Base-by-base conservation (phyloP, 1,140 invertebrate genomes). In the Atta colombica region DNA sequence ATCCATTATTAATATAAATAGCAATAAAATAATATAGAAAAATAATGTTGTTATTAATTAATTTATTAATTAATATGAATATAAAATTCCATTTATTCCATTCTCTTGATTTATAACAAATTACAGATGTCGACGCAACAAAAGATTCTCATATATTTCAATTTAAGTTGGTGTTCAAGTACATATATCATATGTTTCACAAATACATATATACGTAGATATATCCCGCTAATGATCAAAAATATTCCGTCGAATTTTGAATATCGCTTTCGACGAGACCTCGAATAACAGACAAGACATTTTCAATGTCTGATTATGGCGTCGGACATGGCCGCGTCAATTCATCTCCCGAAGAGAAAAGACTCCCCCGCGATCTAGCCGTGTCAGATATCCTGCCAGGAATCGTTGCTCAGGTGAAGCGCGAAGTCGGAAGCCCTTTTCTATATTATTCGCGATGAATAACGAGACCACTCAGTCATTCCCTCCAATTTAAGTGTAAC, bases 401-500 rank as follows among this genome's bases (percentile, higher is more conserved):
- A 91, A 91, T 91, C 89, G 87, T 88, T 88, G 87, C 82, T 75
- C 89, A 78, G 88, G 88, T 84, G 85, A 82, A 77, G 77, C 77
- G 51, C 72, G 49, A 82, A 85, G 78, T 86, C 65, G 87, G 81
- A 87, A 88, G 89, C 92, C 89, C 91, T 93, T 94, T 93, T 93
- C 93, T 94, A 94, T 95, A 95, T 95, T 95, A 94, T 94, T 94
- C 92, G 91, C 91, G 89, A 92, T 95, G 94, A 95, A 95, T 95
- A 95, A 95, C 92, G 94, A 94, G 92, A 94, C 91, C 93, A 94
- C 95, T 95, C 94, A 93, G 94, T 95, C 95, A 95, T 95, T 95
- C 94, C 93, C 94, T 95, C 94, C 95, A 95, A 95, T 95, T 95
- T 95, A 94, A 95, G 94, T 95, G 94, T 95, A 95, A 95, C 95